phyloP scores from a whole-genome alignment of 53 echinoderm and acorn worm genomes.

The Glandiceps talaboti region DNA sequence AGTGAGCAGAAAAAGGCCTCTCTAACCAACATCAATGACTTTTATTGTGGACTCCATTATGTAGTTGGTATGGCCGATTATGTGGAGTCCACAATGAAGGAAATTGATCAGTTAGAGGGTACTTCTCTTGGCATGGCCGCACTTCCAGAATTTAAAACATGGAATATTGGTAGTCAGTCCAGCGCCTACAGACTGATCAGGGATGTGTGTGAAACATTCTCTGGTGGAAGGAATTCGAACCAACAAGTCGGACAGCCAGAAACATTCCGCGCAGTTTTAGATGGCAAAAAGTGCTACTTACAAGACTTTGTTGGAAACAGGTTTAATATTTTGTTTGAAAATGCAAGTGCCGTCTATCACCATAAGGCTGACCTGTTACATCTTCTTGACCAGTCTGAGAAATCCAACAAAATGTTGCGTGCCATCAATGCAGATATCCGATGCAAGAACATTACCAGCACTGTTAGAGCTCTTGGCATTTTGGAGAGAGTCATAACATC shows the following conservation, averaged over 20 bases:
- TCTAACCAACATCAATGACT: neutral
- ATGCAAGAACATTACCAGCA: neutral
- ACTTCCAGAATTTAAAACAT: neutral
- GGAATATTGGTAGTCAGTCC: neutral
- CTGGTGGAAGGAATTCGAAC: neutral
- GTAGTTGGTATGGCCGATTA: neutral
- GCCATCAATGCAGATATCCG: neutral
- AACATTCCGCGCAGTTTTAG: neutral
- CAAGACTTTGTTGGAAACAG: neutral
- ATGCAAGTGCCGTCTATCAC: neutral
- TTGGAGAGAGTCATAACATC: neutral
- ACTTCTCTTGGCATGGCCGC: neutral
- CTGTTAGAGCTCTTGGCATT: neutral
- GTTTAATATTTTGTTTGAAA: neutral
- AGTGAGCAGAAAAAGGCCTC: neutral
- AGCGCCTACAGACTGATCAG: neutral
- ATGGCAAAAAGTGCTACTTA: neutral
- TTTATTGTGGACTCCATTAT: neutral
- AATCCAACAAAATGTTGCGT: neutral
- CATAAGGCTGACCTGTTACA: neutral
- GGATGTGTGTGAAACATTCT: neutral
- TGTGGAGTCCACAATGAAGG: neutral
- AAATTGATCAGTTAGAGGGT: neutral
- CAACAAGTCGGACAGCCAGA: neutral
- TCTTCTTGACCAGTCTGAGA: neutral